A percentile compares a stretch with the other conserved stretches of the same genome.
phyloP scores from a whole-genome alignment of 2,113 vertebrate species.

The Lycocorax pyrrhopterus region DNA sequence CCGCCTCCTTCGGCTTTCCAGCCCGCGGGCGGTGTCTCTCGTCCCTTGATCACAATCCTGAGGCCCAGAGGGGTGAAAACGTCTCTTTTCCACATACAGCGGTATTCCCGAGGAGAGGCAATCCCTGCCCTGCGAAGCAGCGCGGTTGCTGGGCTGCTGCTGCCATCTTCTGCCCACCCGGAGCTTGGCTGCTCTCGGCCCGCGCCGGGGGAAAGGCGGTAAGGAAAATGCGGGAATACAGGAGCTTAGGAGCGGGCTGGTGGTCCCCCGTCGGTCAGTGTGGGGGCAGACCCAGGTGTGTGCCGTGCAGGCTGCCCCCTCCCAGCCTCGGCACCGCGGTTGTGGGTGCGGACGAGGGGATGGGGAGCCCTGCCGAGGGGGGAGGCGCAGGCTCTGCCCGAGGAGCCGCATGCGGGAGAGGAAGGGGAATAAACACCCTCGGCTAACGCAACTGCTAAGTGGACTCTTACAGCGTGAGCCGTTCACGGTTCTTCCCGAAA shows the following conservation, averaged over 20 bases:
- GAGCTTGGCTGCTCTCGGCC: not conserved
- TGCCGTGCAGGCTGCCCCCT: not conserved
- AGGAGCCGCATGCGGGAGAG: not conserved
- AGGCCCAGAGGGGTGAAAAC: not conserved
- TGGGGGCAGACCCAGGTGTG: not conserved
- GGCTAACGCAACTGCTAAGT: not conserved
- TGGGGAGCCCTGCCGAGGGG: not conserved
- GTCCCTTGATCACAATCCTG: not conserved
- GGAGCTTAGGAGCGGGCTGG: not conserved
- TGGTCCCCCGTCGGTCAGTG: not conserved
- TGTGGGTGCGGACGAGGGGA: not conserved
- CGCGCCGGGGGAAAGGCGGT: not conserved
- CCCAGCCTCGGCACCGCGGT: not conserved
- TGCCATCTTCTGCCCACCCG: constrained; percentile 39
- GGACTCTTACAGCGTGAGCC: not conserved
- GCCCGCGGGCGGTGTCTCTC: rapidly evolving
- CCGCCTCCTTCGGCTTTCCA: not conserved
- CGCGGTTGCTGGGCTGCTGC: not conserved
- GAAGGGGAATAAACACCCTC: not conserved
- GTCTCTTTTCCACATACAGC: rapidly evolving
- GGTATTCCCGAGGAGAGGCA: rapidly evolving
- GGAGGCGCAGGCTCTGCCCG: not conserved
- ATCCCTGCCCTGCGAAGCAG: rapidly evolving
- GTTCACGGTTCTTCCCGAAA: not conserved
- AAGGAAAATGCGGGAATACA: rapidly evolving